phyloP scores from a whole-genome alignment of 2,113 vertebrate species.

The Anseranas semipalmata region DNA sequence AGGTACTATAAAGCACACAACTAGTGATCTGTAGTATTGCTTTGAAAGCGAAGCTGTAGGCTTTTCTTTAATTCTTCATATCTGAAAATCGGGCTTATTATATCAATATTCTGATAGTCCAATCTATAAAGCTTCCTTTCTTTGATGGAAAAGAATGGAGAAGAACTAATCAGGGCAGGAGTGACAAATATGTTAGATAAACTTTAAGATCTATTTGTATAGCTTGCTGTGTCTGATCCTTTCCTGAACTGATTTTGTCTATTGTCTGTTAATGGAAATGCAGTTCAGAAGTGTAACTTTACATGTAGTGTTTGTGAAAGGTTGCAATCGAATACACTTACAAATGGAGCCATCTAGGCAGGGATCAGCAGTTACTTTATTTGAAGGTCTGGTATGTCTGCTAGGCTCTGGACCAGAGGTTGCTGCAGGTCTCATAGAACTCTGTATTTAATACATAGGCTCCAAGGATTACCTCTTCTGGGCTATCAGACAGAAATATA shows the following conservation, averaged over 20 bases:
- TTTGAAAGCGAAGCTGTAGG: not conserved
- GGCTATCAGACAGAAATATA: not conserved
- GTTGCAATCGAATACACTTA: not conserved
- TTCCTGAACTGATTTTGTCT: slow-evolving; percentile 1
- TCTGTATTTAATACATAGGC: not conserved
- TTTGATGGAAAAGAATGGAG: not conserved
- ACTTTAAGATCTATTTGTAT: not conserved
- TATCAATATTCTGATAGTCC: not conserved
- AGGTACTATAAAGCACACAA: not conserved
- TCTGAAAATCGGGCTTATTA: not conserved
- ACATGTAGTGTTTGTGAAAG: slow-evolving; percentile 1
- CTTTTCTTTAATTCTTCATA: not conserved
- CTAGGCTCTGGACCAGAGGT: not conserved
- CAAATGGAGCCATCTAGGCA: not conserved
- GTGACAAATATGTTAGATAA: not conserved
- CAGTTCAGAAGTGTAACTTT: slow-evolving; percentile 7
- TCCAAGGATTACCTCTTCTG: not conserved
- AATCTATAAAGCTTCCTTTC: not conserved
- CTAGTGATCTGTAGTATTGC: not conserved
- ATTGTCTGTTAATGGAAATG: slow-evolving; percentile 1
- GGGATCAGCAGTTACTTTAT: not conserved
- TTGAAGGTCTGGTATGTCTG: not conserved
- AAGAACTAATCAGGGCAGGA: not conserved
- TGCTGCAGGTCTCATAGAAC: not conserved
- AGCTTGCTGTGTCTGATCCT: not conserved